phyloP scores from a whole-genome alignment of 2,888 invertebrate genomes.

The Pelosia muscerda region DNA sequence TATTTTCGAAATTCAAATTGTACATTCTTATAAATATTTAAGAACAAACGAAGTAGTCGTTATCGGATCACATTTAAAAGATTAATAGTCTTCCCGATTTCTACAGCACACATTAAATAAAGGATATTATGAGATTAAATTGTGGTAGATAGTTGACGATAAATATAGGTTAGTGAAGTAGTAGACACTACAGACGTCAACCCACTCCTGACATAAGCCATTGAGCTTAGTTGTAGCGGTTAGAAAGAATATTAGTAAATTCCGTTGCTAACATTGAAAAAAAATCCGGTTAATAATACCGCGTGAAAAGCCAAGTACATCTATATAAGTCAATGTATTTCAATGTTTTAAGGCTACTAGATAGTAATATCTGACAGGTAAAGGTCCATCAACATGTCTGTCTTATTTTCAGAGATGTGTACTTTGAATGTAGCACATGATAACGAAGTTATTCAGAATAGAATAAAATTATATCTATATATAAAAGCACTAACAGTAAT shows the following conservation, averaged over 20 bases:
- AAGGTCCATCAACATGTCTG: background rate
- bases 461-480: too few relatives aligned
- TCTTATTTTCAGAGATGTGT: background rate
- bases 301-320: conserved; percentile 7
- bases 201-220: too few relatives aligned
- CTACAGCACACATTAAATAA: background rate
- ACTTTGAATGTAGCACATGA: background rate
- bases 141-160: background rate
- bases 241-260: too few relatives aligned
- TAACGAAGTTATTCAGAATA: background rate
- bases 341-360: background rate
- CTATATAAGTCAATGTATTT: conserved; percentile 3
- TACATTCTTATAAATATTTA: background rate
- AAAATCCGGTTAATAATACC: too few relatives aligned
- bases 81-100: background rate
- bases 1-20: conserved; percentile 4
- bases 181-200: too few relatives aligned
- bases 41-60: conserved; percentile 13
- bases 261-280: too few relatives aligned
- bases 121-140: background rate
- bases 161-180: too few relatives aligned
- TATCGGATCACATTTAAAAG: background rate
- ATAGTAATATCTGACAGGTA: conserved; percentile 5
- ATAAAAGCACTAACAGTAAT: too few relatives aligned
- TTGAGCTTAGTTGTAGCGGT: too few relatives aligned